These are phyloP conservation scores for Polietes domitor DNA, from an alignment of 2,888 invertebrate genomes.

Conservation along the genomic window DNA sequence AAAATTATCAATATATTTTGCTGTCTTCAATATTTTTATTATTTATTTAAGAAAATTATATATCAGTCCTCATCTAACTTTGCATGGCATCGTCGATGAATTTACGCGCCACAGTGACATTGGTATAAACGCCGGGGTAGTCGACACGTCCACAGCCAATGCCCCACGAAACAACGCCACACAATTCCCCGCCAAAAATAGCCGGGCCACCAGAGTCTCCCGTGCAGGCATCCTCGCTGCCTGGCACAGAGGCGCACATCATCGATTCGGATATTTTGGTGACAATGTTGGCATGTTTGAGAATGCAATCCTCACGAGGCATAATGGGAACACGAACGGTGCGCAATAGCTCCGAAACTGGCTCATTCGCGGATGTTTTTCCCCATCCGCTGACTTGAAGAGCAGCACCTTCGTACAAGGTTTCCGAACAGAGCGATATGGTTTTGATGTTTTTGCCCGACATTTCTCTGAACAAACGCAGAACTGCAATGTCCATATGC, in stretches of 20 bases:
- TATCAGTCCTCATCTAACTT: too few species aligned
- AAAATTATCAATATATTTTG: too few species aligned
- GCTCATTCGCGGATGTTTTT: background rate
- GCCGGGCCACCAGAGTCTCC: constrained; percentile 79
- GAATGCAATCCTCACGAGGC: background rate
- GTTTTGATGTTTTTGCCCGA: background rate
- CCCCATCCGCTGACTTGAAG: background rate
- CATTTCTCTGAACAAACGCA: background rate
- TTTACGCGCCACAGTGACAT: constrained; percentile 62
- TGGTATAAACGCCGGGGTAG: constrained; percentile 76
- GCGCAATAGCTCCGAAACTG: background rate
- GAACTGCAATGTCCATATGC: background rate
- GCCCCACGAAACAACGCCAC: constrained; percentile 77
- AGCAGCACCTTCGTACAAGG: background rate
- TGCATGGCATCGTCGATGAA: background rate
- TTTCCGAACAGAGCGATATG: background rate
- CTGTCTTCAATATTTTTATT: too few species aligned
- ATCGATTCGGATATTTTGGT: constrained; percentile 68
- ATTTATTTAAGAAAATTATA: too few species aligned
- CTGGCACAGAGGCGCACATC: constrained; percentile 75
- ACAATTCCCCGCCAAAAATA: constrained; percentile 68
- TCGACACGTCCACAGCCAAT: constrained; percentile 68
- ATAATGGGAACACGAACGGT: background rate
- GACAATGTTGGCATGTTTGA: constrained; percentile 55
- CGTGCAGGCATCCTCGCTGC: constrained; percentile 74